Percentiles rank a stretch among this genome's conserved stretches.
phyloP scores from a whole-genome alignment of 2,797 vertebrate species.

The Rhinoraja longicauda region DNA sequence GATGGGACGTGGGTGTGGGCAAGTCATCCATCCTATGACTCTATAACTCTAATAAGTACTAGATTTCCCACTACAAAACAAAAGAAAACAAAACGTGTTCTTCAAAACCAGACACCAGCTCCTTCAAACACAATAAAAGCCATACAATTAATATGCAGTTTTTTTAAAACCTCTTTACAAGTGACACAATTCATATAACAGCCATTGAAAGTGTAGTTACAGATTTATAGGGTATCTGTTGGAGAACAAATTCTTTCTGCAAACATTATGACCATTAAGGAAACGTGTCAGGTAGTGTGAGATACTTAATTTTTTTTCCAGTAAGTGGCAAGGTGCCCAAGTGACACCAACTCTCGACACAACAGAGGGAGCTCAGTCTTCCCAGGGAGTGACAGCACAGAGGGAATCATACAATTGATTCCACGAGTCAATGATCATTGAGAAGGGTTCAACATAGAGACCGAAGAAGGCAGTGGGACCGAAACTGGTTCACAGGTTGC shows the following conservation, averaged over 20 bases:
- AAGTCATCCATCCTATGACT: too few relatives aligned
- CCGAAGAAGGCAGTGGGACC: neutral
- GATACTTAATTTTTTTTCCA: neutral
- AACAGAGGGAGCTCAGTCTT: neutral
- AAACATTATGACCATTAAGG: neutral
- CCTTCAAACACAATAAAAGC: neutral
- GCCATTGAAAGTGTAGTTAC: neutral
- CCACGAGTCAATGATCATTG: neutral
- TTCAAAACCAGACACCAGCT: neutral
- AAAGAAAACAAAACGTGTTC: neutral
- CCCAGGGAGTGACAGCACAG: neutral
- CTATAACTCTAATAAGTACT: neutral
- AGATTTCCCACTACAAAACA: neutral
- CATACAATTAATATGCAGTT: neutral
- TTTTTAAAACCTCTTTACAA: constrained; percentile 14
- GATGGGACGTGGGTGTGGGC: too few relatives aligned
- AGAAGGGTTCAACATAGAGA: neutral
- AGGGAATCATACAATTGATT: neutral
- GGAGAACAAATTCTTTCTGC: neutral
- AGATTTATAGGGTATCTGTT: neutral
- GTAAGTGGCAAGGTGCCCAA: neutral
- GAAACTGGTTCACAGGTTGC: neutral
- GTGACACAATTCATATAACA: neutral
- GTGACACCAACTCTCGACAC: neutral
- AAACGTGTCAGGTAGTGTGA: neutral